Evolutionary conservation across 2,888 invertebrate genomes (phyloP), one percentile per base, ranked within the genome.

Genomic region (Macropis europaea): DNA sequence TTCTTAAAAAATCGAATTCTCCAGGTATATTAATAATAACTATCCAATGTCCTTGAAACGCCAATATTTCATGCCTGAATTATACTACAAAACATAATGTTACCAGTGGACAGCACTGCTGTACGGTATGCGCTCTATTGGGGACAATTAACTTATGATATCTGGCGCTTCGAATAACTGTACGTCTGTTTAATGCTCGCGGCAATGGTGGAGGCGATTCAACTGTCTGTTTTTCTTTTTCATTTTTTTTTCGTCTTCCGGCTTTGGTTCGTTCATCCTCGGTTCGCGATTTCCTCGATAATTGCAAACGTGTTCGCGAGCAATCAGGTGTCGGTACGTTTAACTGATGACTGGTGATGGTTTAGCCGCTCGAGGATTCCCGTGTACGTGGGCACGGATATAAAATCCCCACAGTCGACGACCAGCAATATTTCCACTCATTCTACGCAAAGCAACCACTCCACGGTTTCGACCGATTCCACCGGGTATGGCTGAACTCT

Each of bases 331-430:
- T 36, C n/a, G 3, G 15, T 17, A 15, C 45, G 36, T 60, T 47
- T 43, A 52, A 45, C 24, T 50, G 69, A 71, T 56, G 32, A 72
- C 67, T 92, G 91, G 91, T 90, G 92, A 92, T 90, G 92, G 89
- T 92, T 92, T 83, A 93, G 92, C 90, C 93, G 93, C 76, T 94
- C 94, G 88, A 94, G 94, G 92, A 95, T 95, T 88, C 95, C 95
- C 77, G 93, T 95, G 73, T 94, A 93, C 90, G 92, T 94, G 84
- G 94, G 94, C 82, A 87, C 91, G 83, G 92, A 92, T 80, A 92
- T 92, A 77, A 92, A 92, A 86, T 91, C 92, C 86, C 91, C 92
- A 74, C 91, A 92, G 63, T 93, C 93, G 54, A 89, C 89, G 73
- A 89, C 88, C 84, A 89, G 89, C 87, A 89, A 89, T 86, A 84